Percentiles rank a stretch among this genome's conserved stretches.
Evolutionary conservation across 2,888 invertebrate genomes (phyloP).

Genomic region (Nephrotoma guestfalica): DNA sequence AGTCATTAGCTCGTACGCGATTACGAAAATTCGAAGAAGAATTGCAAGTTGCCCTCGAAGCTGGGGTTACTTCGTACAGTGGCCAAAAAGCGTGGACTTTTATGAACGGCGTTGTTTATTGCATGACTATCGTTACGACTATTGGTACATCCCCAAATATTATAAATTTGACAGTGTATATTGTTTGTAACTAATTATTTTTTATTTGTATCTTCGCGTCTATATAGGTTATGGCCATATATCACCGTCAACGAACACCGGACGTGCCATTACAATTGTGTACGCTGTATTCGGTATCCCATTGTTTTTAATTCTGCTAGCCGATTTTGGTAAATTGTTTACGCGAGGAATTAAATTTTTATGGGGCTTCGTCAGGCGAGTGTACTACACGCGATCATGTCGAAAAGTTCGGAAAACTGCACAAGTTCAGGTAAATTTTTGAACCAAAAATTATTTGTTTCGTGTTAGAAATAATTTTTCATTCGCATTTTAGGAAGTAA

Average conservation of each 20-base stretch:
- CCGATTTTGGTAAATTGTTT: constrained; percentile 89
- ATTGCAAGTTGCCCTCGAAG: constrained; percentile 67
- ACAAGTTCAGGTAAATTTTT: constrained; percentile 48
- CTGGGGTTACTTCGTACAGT: constrained; percentile 69
- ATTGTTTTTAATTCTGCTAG: constrained; percentile 81
- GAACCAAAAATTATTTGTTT: not conserved
- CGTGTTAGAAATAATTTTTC: not conserved
- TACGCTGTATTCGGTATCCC: constrained; percentile 95
- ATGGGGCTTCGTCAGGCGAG: constrained; percentile 70
- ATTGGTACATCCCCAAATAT: constrained; percentile 53
- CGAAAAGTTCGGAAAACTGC: constrained; percentile 57
- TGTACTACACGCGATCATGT: constrained; percentile 79
- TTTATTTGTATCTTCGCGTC: not conserved
- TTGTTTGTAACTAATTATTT: not conserved
- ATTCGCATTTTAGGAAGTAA: constrained; percentile 48
- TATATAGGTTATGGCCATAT: constrained; percentile 89
- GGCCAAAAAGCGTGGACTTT: constrained; percentile 80
- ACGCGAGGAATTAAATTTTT: constrained; percentile 80
- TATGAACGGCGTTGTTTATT: constrained; percentile 73
- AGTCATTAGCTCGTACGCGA: constrained; percentile 64
- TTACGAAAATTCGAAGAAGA: constrained; percentile 76
- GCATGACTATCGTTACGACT: constrained; percentile 73
- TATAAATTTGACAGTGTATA: not conserved
- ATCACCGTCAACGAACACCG: constrained; percentile 75
- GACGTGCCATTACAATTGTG: constrained; percentile 74